Conservation (phyloP, 2,113 vertebrate species). For the Oplegnathus fasciatus region DNA sequence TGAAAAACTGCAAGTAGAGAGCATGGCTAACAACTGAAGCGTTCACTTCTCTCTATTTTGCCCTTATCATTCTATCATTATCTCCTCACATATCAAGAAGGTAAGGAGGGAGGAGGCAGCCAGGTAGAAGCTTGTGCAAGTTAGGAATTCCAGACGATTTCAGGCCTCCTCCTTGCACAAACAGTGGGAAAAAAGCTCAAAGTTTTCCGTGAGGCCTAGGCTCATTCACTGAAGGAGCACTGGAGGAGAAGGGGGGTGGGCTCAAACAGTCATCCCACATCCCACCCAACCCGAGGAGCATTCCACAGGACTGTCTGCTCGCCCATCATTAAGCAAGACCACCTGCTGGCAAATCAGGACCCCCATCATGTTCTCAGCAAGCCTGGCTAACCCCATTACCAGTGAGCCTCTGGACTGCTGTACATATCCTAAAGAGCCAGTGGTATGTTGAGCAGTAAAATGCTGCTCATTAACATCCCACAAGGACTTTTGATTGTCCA, state of each 20-base stretch:
- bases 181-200: constrained; percentile 69
- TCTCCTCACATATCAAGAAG: constrained; percentile 63
- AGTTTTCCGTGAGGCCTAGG: constrained; percentile 55
- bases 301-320: constrained; percentile 73
- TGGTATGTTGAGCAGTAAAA: constrained; percentile 56
- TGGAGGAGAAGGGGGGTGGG: constrained; percentile 25
- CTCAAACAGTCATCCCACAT: constrained; percentile 70
- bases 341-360: constrained; percentile 79
- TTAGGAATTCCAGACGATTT: constrained; percentile 67
- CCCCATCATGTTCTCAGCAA: constrained; percentile 75
- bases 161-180: constrained; percentile 81
- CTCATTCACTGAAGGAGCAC: constrained; percentile 55
- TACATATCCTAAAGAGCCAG: constrained; percentile 57
- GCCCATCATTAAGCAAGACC: constrained; percentile 80
- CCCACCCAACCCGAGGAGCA: constrained; percentile 75
- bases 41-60: constrained; percentile 36
- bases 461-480: constrained; percentile 56
- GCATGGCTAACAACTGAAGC: constrained; percentile 15
- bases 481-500: constrained; percentile 49
- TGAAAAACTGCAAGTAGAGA: constrained; percentile 31
- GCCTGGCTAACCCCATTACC: constrained; percentile 66
- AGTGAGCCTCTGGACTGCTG: constrained; percentile 62
- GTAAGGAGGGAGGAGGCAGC: constrained; percentile 45
- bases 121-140: constrained; percentile 68
- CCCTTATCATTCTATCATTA: constrained; percentile 69